A percentile compares a stretch with the other conserved stretches of the same genome.
Evolutionary conservation across 2,113 vertebrate genomes (phyloP).

Genomic region (Grus americana): DNA sequence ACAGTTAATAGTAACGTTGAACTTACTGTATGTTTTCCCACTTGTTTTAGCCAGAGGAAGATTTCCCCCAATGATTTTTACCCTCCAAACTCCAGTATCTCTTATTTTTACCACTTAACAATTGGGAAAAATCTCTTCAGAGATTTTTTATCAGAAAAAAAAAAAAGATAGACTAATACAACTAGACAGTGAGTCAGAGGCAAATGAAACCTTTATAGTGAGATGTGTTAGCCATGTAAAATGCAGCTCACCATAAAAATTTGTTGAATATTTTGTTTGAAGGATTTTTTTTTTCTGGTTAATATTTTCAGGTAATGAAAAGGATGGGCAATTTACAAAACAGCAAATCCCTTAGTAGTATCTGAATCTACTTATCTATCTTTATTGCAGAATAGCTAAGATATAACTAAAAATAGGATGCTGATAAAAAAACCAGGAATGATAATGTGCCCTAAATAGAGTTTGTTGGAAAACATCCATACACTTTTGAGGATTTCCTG

Average conservation of each 20-base stretch:
- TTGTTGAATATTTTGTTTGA: neutral
- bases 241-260: neutral
- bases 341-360: neutral
- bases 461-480: neutral
- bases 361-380: neutral
- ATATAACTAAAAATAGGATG: conserved; percentile 2
- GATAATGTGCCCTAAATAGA: neutral
- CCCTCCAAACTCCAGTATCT: neutral
- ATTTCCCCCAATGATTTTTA: neutral
- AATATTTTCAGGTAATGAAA: neutral
- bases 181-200: neutral
- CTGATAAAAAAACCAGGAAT: neutral
- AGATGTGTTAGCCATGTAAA: neutral
- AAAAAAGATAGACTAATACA: neutral
- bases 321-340: neutral
- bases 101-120: neutral
- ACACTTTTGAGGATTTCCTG: neutral
- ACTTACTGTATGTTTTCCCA: neutral
- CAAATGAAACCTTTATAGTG: neutral
- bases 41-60: neutral
- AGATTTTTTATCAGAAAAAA: neutral
- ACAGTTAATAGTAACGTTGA: neutral
- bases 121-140: neutral
- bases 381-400: neutral
- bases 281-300: neutral